Percentiles rank a stretch among this genome's conserved stretches.
These are phyloP conservation scores for Microhierax caerulescens DNA, from an alignment of 2,797 vertebrate species.

Conservation along the genomic window DNA sequence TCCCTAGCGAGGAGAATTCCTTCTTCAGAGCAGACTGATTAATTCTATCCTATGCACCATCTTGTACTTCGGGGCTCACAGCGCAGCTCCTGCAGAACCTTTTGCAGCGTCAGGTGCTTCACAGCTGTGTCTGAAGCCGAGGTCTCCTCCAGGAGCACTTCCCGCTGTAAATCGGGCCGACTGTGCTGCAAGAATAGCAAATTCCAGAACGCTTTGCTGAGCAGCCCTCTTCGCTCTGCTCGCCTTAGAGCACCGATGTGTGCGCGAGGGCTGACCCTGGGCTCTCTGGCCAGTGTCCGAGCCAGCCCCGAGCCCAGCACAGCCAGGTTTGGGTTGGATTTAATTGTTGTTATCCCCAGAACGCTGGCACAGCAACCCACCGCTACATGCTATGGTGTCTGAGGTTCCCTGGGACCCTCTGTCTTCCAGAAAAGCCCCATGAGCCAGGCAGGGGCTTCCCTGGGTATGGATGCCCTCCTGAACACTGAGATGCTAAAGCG, in stretches of 20 bases:
- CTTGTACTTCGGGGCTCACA: not conserved
- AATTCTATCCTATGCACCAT: not conserved
- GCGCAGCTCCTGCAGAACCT: not conserved
- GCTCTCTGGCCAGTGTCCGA: not conserved
- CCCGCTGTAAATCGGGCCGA: accelerated
- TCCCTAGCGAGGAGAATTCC: not conserved
- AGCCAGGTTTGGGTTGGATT: not conserved
- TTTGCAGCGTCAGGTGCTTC: accelerated
- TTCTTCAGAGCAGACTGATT: not conserved
- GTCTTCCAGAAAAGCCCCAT: not conserved
- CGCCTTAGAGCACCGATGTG: not conserved
- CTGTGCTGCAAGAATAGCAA: not conserved
- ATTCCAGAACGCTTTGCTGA: not conserved
- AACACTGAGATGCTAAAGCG: not conserved
- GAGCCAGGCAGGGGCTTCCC: not conserved
- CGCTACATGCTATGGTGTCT: not conserved
- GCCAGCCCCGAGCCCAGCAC: not conserved
- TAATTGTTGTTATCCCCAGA: not conserved
- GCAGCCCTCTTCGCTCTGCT: not conserved
- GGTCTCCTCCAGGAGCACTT: not conserved
- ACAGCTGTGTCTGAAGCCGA: accelerated
- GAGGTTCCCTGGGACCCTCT: not conserved
- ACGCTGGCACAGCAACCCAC: not conserved
- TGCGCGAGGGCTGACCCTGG: not conserved
- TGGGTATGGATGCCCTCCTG: not conserved